These are phyloP conservation scores for Aphidoletes aphidimyza DNA, from an alignment of 2,888 invertebrate species.

Conservation along the genomic window DNA sequence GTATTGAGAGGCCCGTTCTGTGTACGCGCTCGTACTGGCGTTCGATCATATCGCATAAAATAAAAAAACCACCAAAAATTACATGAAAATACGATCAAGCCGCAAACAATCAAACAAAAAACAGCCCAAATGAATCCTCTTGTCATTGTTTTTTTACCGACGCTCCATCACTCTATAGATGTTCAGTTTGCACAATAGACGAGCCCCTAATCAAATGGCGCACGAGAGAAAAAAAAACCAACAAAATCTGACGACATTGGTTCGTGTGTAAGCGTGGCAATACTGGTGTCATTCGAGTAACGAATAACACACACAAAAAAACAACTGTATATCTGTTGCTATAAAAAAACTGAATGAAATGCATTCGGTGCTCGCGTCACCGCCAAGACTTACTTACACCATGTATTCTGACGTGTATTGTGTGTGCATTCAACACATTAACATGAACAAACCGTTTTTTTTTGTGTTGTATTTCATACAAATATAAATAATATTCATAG, in stretches of 20 bases:
- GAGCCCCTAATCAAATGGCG: background rate
- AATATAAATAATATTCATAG: background rate
- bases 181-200: background rate
- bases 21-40: background rate
- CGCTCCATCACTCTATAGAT: too few relatives aligned
- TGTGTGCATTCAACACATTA: background rate
- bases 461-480: background rate
- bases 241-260: background rate
- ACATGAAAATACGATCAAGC: background rate
- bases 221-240: background rate
- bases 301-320: background rate
- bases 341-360: slow-evolving; percentile 15
- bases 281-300: background rate
- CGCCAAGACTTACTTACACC: background rate
- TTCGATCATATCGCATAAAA: background rate
- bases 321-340: background rate
- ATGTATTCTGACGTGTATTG: background rate
- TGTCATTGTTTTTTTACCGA: background rate
- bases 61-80: background rate
- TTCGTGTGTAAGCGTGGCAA: background rate
- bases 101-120: too few relatives aligned
- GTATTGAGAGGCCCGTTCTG: background rate
- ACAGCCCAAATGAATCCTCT: background rate
- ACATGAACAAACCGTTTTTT: background rate
- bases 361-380: background rate